Percentiles rank a stretch among this genome's conserved stretches.
These are phyloP conservation scores for Actinopyga echinites DNA, from an alignment of 53 echinoderm and acorn worm genomes.

Conservation along the genomic window DNA sequence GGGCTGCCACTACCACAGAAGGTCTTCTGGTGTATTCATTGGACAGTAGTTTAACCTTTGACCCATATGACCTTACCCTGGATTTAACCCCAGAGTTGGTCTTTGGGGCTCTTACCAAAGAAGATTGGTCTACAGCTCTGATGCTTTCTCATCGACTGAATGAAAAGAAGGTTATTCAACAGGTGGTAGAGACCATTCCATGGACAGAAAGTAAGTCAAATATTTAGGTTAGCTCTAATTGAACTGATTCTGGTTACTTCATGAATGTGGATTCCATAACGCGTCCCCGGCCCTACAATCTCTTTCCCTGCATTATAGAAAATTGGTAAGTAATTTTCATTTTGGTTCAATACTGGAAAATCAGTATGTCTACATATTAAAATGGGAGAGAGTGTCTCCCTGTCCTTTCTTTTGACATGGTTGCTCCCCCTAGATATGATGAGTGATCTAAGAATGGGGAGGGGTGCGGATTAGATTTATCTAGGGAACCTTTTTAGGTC, in stretches of 20 bases:
- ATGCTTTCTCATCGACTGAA: conserved; percentile 88
- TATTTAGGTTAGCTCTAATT: too few relatives aligned
- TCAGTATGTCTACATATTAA: too few relatives aligned
- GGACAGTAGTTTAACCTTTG: conserved; percentile 92
- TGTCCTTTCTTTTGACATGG: too few relatives aligned
- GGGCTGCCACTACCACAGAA: conserved; percentile 96
- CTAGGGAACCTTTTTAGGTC: too few relatives aligned
- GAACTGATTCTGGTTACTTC: neutral
- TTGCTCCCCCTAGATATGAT: too few relatives aligned
- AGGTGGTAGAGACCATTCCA: conserved; percentile 86
- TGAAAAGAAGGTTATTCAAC: conserved; percentile 74
- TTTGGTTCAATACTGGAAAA: too few relatives aligned
- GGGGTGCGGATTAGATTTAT: too few relatives aligned
- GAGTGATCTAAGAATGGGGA: too few relatives aligned
- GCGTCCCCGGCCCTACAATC: neutral
- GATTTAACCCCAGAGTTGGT: conserved; percentile 85
- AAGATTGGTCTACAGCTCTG: conserved; percentile 86
- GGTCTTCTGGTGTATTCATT: conserved; percentile 91
- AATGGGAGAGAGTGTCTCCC: too few relatives aligned
- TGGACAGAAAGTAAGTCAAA: conserved; percentile 70
- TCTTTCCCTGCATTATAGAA: neutral
- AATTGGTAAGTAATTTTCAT: too few relatives aligned
- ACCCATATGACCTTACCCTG: conserved; percentile 94
- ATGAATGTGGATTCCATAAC: neutral
- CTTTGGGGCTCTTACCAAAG: conserved; percentile 48